Base-by-base conservation (phyloP, 2,888 invertebrate species). In the Sinotaia quadrata region DNA sequence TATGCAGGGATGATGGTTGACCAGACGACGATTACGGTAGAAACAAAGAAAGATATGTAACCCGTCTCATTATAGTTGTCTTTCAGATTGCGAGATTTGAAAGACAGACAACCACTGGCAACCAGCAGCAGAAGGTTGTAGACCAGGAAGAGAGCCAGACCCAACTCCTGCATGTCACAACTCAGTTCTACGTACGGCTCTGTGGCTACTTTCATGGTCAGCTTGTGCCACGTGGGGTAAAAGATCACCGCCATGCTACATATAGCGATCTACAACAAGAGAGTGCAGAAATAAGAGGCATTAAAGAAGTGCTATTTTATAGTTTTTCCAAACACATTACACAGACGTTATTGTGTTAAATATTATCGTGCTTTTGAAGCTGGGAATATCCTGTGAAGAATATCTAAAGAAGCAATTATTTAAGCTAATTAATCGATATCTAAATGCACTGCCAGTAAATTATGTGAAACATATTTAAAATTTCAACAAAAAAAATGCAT, bases 21-120 rank as follows among this genome's bases (percentile, higher is more conserved):
- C 81, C 82, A 83, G 56, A 84, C 76, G 44, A 83, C 73, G 29
- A 83, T 65, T 0, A 81, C 81, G 12, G 83, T 83, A 76, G 78
- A 82, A 24, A 83, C 83, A 52, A 81, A 82, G 73, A 83, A 75
- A 12, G 78, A 73, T 49, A 81, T 83, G 72, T 80, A 83, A 4
- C 80, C 75, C 0, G 83, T 81, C 76, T 85, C 85, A 72, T 84
- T 85, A 74, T 80, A 85, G 61, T 83, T 84, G 69, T 84, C 82
- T 15, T 84, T 84, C 10, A 83, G 74, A 65, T 81, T 81, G 31
- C 85, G 69, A 29, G 83, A 80, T 65, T 82, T 83, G 72, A 84
- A 84, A 41, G 84, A 83, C 60, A 81, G 81, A 44, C 78, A 71
- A 2, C 82, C 75, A 56, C 81, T 80, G 47, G 78, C 69, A 24